Evolutionary conservation across 2,113 vertebrate species (phyloP).

Genomic region (Sceloporus undulatus): DNA sequence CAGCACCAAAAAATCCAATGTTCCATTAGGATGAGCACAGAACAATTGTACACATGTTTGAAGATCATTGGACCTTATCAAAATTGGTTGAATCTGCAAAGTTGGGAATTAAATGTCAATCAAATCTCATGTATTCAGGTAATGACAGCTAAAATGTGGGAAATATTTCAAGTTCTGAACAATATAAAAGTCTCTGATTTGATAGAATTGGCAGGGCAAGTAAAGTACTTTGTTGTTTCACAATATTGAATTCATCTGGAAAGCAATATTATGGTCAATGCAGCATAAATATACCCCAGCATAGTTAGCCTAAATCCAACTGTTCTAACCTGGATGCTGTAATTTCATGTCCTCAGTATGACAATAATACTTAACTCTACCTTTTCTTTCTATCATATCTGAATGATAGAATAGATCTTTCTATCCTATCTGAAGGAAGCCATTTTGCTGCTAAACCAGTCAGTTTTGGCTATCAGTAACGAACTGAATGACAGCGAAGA

Average conservation of each 20-base stretch:
- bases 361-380: too few relatives aligned
- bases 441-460: too few relatives aligned
- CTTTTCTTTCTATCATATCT: too few relatives aligned
- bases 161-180: background rate
- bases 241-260: background rate
- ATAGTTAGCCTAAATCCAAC: too few relatives aligned
- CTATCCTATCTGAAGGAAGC: too few relatives aligned
- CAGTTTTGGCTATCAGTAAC: too few relatives aligned
- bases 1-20: background rate
- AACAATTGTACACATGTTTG: background rate
- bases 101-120: conserved; percentile 14
- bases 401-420: too few relatives aligned
- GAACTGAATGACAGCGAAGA: too few relatives aligned
- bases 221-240: background rate
- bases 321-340: too few relatives aligned
- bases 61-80: conserved; percentile 3
- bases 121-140: conserved; percentile 1
- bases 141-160: background rate
- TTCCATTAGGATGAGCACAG: background rate
- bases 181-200: background rate
- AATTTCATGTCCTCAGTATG: too few relatives aligned
- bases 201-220: background rate
- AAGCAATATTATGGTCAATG: background rate
- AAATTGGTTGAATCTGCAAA: conserved; percentile 24
- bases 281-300: too few relatives aligned